Evolutionary conservation across 2,888 invertebrate species (phyloP), one percentile per base, ranked within the genome.

Genomic region (Lasioglossum oenotherae): DNA sequence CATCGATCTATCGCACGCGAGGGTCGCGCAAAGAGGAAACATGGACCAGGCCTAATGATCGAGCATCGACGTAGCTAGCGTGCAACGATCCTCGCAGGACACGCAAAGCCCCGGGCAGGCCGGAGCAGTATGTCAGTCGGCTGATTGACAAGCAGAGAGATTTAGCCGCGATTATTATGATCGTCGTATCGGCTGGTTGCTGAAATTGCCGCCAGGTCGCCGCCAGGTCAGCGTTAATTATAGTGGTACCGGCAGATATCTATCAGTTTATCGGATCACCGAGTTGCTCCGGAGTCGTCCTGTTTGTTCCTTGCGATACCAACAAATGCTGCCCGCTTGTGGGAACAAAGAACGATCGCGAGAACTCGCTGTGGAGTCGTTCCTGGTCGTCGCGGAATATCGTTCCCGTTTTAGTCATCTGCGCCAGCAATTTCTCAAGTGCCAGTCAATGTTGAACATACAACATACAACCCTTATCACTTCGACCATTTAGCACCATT

Each of bases 171-270:
- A 93, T 93, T 93, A 93, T 93, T 93, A 93, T 93, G 93, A 93
- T 93, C 91, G 92, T 92, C 81, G 88, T 89, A 87, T 89, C 89
- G 90, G 85, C 88, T 81, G 91, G 89, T 90, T 87, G 91, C 91
- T 93, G 91, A 94, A 94, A 95, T 95, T 95, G 93, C 92, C 91
- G 87, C 85, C 86, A 93, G 94, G 95, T 94, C 94, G 93, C 86
- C 88, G 88, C 91, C 92, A 93, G 95, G 95, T 94, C 94, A 94
- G 90, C 92, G 93, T 93, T 95, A 95, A 95, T 95, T 95, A 94
- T 94, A 95, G 95, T 93, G 93, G 84, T 85, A 67, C 84, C 90
- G 91, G 82, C 76, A 92, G 94, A 94, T 93, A 94, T 94, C 93
- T 94, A 94, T 94, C 94, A 93, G 94, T 93, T 94, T 94, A 94